A percentile compares a stretch with the other conserved stretches of the same genome.
These are phyloP conservation scores for Cepaea nemoralis DNA, from an alignment of 1,140 invertebrate species.

Conservation along the genomic window DNA sequence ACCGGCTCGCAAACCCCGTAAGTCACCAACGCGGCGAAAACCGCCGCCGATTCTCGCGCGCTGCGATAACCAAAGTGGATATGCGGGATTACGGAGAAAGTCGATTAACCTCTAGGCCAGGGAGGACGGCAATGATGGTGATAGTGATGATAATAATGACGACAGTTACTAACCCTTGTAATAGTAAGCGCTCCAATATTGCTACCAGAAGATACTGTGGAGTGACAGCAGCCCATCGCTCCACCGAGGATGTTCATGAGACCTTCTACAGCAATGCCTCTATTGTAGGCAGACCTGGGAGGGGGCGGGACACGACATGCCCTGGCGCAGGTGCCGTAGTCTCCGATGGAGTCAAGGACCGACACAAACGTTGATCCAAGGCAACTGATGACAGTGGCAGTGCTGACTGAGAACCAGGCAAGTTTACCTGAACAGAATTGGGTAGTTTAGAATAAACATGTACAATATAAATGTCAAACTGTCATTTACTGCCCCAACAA, in stretches of 20 bases:
- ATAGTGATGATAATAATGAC: too few relatives aligned
- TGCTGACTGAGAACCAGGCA: conserved; percentile 43
- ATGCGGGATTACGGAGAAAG: too few relatives aligned
- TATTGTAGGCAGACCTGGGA: conserved; percentile 57
- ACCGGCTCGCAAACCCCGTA: too few relatives aligned
- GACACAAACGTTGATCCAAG: conserved; percentile 58
- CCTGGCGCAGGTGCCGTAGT: conserved; percentile 62
- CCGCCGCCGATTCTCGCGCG: too few relatives aligned
- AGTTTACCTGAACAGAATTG: neutral
- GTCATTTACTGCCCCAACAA: too few relatives aligned
- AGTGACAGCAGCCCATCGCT: conserved; percentile 84
- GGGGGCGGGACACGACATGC: conserved; percentile 53
- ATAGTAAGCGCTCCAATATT: conserved; percentile 88
- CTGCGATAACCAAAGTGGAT: too few relatives aligned
- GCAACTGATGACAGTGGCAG: conserved; percentile 54
- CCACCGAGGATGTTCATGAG: conserved; percentile 85
- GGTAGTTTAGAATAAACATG: too few relatives aligned
- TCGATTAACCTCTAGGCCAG: too few relatives aligned
- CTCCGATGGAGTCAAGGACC: conserved; percentile 67
- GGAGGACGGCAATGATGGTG: too few relatives aligned
- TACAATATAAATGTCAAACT: too few relatives aligned
- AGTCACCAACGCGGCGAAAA: too few relatives aligned
- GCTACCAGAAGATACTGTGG: conserved; percentile 86
- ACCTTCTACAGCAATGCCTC: conserved; percentile 83
- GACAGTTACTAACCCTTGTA: conserved; percentile 71